phyloP scores from a whole-genome alignment of 2,113 vertebrate genomes.

The Spizaetus ornatus region DNA sequence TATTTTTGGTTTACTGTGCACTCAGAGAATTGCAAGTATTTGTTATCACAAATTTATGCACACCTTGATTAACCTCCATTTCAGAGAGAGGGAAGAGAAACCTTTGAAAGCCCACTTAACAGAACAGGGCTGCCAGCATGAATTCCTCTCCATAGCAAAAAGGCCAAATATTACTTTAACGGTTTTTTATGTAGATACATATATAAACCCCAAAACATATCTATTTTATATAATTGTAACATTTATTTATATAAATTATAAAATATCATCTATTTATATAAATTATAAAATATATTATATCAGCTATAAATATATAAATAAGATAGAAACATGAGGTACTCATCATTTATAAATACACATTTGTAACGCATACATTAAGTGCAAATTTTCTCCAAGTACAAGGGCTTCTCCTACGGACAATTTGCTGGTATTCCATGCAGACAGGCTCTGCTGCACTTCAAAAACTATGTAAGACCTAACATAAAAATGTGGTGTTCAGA shows the following conservation, averaged over 20 bases:
- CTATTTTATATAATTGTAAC: neutral
- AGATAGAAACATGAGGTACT: neutral
- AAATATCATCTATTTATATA: neutral
- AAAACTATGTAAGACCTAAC: neutral
- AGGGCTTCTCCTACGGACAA: neutral
- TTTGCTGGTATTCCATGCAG: neutral
- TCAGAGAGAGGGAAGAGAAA: neutral
- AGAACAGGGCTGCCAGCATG: neutral
- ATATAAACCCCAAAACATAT: too few species aligned
- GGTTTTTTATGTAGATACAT: neutral
- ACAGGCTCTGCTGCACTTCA: neutral
- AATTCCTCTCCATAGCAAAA: neutral
- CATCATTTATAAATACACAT: neutral
- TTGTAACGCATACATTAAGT: neutral
- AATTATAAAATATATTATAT: too few species aligned
- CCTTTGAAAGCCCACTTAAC: neutral
- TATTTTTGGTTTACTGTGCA: neutral
- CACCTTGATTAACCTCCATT: neutral
- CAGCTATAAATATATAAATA: neutral
- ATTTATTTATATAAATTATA: neutral
- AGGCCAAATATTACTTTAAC: neutral
- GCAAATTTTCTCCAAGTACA: neutral
- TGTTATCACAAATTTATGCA: neutral
- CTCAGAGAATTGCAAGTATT: neutral
- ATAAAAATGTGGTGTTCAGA: neutral